A percentile compares a stretch with the other conserved stretches of the same genome.
Conservation (phyloP, 2,113 vertebrate species). For the Scomber colias region DNA sequence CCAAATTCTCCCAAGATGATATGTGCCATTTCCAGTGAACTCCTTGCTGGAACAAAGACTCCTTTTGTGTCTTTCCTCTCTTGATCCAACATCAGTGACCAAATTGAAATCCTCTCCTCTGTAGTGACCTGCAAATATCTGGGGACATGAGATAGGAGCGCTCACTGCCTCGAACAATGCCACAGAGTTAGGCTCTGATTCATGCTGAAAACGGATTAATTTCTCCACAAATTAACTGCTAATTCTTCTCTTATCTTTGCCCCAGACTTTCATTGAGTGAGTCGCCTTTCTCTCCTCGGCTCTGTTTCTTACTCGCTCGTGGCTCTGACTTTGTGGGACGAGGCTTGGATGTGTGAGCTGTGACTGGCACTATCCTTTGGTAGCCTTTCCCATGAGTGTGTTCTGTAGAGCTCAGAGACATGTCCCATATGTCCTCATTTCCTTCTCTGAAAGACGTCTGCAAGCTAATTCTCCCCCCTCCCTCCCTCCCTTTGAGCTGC, state of each 20-base stretch:
- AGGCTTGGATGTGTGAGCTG: conserved; percentile 27
- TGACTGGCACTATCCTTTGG: conserved; percentile 36
- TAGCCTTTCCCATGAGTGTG: conserved; percentile 48
- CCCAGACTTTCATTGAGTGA: conserved; percentile 74
- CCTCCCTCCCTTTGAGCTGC: conserved; percentile 52
- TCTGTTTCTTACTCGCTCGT: conserved; percentile 25
- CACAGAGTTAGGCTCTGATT: conserved; percentile 66
- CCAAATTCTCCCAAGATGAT: conserved; percentile 56
- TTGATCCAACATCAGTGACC: conserved; percentile 74
- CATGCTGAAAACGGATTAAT: conserved; percentile 81
- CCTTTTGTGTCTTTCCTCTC: conserved; percentile 62
- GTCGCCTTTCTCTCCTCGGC: conserved; percentile 47
- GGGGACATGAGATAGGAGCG: conserved; percentile 79
- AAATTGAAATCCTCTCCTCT: conserved; percentile 82
- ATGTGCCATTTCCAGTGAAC: conserved; percentile 67
- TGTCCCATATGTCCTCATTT: conserved; percentile 62
- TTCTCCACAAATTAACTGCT: conserved; percentile 81
- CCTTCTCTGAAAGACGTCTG: conserved; percentile 41
- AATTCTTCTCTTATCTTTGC: conserved; percentile 84
- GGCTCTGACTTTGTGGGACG: conserved; percentile 59
- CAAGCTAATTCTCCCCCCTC: conserved; percentile 46
- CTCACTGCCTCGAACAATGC: conserved; percentile 76
- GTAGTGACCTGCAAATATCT: conserved; percentile 81
- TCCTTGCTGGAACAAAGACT: conserved; percentile 70
- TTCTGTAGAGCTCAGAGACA: conserved; percentile 36